Conservation (phyloP, 2,888 invertebrate species). For the Allophyes oxyacanthae region DNA sequence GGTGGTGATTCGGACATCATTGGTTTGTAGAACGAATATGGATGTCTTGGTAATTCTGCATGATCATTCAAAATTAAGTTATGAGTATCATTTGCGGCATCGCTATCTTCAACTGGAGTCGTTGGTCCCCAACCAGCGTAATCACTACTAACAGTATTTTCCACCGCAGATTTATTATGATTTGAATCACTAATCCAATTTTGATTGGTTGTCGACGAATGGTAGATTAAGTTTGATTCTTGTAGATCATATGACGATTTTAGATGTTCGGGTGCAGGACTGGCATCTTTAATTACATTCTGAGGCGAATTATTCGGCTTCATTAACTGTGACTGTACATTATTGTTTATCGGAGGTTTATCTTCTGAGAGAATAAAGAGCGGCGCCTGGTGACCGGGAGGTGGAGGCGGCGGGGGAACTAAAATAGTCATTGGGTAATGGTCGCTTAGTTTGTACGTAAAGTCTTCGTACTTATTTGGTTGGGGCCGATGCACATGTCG, state of each 20-base stretch:
- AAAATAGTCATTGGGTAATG: constrained; percentile 91
- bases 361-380: constrained; percentile 74
- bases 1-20: constrained; percentile 79
- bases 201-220: constrained; percentile 88
- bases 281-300: constrained; percentile 62
- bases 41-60: constrained; percentile 66
- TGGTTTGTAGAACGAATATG: constrained; percentile 79
- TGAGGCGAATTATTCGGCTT: constrained; percentile 64
- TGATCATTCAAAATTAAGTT: constrained; percentile 79
- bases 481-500: constrained; percentile 66
- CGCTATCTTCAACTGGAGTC: constrained; percentile 75
- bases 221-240: constrained; percentile 91
- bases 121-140: constrained; percentile 87
- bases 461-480: constrained; percentile 84
- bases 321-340: constrained; percentile 46
- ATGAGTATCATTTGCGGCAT: constrained; percentile 75
- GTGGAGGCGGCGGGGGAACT: constrained; percentile 91
- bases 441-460: constrained; percentile 85
- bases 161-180: constrained; percentile 68
- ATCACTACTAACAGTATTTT: constrained; percentile 79
- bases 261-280: constrained; percentile 61
- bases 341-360: constrained; percentile 59
- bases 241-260: constrained; percentile 88
- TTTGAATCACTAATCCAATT: constrained; percentile 80
- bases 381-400: constrained; percentile 78